Percentiles rank a stretch among this genome's conserved stretches.
Evolutionary conservation across 2,797 vertebrate species (phyloP).

Genomic region (Ptychadena robeensis): DNA sequence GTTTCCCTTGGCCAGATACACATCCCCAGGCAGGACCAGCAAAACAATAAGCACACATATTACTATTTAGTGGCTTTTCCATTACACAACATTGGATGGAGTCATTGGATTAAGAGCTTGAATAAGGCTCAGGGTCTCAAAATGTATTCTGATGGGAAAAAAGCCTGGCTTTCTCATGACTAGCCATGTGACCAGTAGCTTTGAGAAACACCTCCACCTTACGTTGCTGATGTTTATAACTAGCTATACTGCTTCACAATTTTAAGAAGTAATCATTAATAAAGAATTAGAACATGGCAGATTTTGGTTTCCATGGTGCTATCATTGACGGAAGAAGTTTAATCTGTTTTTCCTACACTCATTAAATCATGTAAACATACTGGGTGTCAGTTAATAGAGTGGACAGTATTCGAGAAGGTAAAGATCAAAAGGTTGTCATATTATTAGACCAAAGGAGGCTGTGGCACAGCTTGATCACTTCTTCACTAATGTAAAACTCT

Average conservation of each 20-base stretch:
- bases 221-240: background rate
- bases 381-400: constrained; percentile 8
- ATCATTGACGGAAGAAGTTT: background rate
- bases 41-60: no score
- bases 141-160: no score
- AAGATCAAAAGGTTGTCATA: constrained; percentile 28
- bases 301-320: background rate
- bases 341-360: background rate
- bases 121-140: no score
- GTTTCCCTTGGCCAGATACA: no score
- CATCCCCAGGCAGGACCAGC: no score
- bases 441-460: constrained; percentile 25
- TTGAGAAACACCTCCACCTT: no score
- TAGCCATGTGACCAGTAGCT: no score
- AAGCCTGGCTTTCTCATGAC: no score
- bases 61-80: no score
- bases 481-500: constrained; percentile 2
- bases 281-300: background rate
- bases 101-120: no score
- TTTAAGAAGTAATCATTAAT: no score
- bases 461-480: constrained; percentile 4
- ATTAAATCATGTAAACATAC: constrained; percentile 8
- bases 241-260: background rate
- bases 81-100: no score
- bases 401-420: background rate